These are phyloP conservation scores for Hylomyscus alleni DNA, from an alignment of 2,797 vertebrate genomes.

Conservation along the genomic window DNA sequence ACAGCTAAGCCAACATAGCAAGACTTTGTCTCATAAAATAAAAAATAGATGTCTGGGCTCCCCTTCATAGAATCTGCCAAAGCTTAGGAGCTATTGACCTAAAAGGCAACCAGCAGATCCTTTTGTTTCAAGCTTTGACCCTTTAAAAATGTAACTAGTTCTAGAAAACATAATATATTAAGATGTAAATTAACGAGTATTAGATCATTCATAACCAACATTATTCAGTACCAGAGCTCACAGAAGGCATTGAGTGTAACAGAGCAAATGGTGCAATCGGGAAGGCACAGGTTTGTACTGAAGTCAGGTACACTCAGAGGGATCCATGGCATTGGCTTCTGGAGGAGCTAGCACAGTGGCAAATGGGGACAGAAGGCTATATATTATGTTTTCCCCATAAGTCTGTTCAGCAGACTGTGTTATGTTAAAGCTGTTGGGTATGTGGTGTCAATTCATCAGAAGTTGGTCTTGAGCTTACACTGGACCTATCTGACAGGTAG, in stretches of 20 bases:
- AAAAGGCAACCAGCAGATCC: slow-evolving; percentile 49
- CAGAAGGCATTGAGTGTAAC: not conserved
- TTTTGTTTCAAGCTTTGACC: slow-evolving; percentile 29
- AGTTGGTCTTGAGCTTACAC: slow-evolving; percentile 13
- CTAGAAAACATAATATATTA: slow-evolving; percentile 21
- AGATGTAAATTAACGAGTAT: slow-evolving; percentile 19
- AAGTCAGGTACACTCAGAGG: not conserved
- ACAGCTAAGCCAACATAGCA: not conserved
- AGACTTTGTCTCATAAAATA: not conserved
- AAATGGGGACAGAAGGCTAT: not conserved
- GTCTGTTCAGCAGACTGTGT: not conserved
- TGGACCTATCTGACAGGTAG: not conserved
- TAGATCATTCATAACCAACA: slow-evolving; percentile 27
- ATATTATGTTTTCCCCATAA: slow-evolving; percentile 21
- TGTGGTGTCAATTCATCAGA: not conserved
- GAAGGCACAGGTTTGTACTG: not conserved
- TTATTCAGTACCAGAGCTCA: slow-evolving; percentile 24
- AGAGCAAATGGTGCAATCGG: not conserved
- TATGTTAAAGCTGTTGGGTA: slow-evolving; percentile 2
- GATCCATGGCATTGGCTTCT: not conserved
- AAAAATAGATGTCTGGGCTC: not conserved
- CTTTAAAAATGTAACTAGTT: slow-evolving; percentile 49
- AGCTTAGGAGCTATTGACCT: not conserved
- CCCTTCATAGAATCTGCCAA: not conserved
- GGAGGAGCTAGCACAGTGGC: not conserved